These are phyloP conservation scores for Anarhynchus alexandrinus DNA, from an alignment of 2,113 vertebrate species.

Conservation along the genomic window DNA sequence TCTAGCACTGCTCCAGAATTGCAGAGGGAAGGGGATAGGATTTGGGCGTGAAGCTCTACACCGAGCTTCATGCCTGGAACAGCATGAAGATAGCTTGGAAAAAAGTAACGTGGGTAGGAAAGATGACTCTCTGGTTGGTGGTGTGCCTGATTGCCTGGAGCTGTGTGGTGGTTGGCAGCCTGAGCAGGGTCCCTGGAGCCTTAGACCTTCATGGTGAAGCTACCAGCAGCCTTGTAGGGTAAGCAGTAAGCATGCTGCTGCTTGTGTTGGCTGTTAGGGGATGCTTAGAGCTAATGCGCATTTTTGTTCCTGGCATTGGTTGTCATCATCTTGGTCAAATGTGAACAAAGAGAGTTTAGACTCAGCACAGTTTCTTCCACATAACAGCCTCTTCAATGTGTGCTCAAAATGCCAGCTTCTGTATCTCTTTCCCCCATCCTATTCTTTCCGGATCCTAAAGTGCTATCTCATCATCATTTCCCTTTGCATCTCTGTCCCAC, in stretches of 20 bases:
- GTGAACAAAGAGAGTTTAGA: neutral
- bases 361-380: fast-evolving
- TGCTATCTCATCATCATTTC: neutral
- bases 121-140: neutral
- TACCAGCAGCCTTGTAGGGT: neutral
- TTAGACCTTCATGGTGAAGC: neutral
- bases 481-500: neutral
- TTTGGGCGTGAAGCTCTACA: neutral
- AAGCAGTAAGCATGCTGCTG: neutral
- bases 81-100: neutral
- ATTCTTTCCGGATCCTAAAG: neutral
- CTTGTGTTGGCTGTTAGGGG: neutral
- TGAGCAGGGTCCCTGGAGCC: neutral
- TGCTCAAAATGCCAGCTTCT: neutral
- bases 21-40: too few species aligned
- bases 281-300: neutral
- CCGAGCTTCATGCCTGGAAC: neutral
- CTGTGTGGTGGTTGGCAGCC: neutral
- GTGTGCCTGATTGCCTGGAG: neutral
- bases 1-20: neutral
- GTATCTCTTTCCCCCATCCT: fast-evolving
- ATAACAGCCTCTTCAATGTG: neutral
- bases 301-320: neutral
- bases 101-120: neutral
- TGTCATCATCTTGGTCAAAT: neutral